Evolutionary conservation across 2,113 vertebrate species (phyloP), one percentile per base, ranked within the genome.

Genomic region (Ibidorhyncha struthersii): DNA sequence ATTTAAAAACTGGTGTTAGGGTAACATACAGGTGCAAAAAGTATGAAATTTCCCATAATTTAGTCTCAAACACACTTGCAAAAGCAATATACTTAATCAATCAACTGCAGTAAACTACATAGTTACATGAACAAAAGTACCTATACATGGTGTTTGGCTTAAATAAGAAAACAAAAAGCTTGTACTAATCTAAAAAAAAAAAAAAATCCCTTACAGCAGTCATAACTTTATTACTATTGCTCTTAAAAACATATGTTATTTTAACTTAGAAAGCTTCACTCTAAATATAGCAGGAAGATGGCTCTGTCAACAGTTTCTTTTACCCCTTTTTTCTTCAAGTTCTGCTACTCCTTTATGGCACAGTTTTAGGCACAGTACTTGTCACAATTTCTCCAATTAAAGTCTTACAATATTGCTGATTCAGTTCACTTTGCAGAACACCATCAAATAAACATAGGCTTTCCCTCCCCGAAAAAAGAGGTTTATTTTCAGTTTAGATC

Each of bases 171-270:
- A 30, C 4, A 53, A 85, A 92, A 66, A 30, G 9, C 9, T 40
- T 70, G 19, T 3, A 72, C 3, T 10, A 17, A 43, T 65, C 49
- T 23, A 9, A 41, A 2, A 30, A 78, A 41, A 2, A 2, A 30
- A 79, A 41, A 43, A 20, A 11, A 22, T 25, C 11, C 21, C 23
- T 83, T 26, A 45, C 1, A 1, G 16, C 22, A 86, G 71, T 83
- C 4, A 43, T 0, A 82, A 25, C 12, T 87, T 82, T 43, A 36
- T 61, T 52, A 71, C 15, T 56, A 32, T 15, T 56, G 53, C 6
- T 88, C n/a, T 63, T 76, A 63, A 65, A 86, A 89, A 78, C 0
- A 0, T 25, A 18, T 0, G 1, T 23, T 62, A 30, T 30, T 63
- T 65, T 61, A 69, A 69, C 26, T 79, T 27, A 8, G 3, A 83